Percentiles rank a stretch among this genome's conserved stretches.
Conservation (phyloP, 2,113 vertebrate genomes). For the Lynx canadensis region DNA sequence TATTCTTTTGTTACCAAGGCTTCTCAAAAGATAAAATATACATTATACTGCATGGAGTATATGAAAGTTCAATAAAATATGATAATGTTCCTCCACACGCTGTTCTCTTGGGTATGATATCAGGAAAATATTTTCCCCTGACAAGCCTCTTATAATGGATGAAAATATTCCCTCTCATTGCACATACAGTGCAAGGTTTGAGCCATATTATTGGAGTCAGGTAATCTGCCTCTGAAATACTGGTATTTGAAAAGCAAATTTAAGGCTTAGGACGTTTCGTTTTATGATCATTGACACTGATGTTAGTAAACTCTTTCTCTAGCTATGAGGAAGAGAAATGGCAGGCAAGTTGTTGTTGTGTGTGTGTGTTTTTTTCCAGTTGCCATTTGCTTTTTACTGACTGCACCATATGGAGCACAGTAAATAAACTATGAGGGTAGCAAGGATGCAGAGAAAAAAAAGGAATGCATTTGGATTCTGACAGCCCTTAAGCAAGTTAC, state of each 20-base stretch:
- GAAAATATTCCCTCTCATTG: conserved; percentile 60
- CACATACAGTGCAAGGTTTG: conserved; percentile 34
- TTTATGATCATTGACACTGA: conserved; percentile 71
- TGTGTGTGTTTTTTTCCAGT: background rate
- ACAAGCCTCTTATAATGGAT: conserved; percentile 62
- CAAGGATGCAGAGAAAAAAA: background rate
- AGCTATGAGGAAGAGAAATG: conserved; percentile 64
- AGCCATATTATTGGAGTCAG: conserved; percentile 63
- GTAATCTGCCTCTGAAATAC: conserved; percentile 75
- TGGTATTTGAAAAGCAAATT: conserved; percentile 74
- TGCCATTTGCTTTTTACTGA: conserved; percentile 61
- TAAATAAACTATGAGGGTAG: conserved; percentile 60
- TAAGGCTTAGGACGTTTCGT: conserved; percentile 56
- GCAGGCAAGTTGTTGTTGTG: background rate
- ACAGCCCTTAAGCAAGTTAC: background rate
- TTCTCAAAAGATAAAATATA: conserved; percentile 73
- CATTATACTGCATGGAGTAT: conserved; percentile 51
- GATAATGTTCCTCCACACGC: conserved; percentile 39
- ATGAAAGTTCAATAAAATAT: conserved; percentile 73
- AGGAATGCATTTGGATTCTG: background rate
- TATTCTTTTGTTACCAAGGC: conserved; percentile 67
- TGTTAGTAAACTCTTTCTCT: conserved; percentile 66
- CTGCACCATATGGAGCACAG: conserved; percentile 42
- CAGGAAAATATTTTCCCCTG: conserved; percentile 66
- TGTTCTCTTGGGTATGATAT: conserved; percentile 65